Percentiles rank a stretch among this genome's conserved stretches.
phyloP scores from a whole-genome alignment of 2,888 invertebrate species.

The Leptodirus hochenwartii region DNA sequence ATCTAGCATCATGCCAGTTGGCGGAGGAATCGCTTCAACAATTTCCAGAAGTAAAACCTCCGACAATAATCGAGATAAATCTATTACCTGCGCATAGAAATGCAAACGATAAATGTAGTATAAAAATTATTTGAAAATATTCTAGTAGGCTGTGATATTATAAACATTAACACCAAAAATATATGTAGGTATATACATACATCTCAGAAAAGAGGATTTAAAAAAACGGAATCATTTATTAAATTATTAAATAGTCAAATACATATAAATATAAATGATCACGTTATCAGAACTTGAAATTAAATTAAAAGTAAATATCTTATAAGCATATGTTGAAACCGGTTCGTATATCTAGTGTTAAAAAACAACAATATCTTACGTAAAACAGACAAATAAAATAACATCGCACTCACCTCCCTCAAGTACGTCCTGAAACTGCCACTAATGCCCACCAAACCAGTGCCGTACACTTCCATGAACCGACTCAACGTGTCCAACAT shows the following conservation, averaged over 20 bases:
- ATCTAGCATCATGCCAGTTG: constrained; percentile 22
- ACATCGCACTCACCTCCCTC: constrained; percentile 15
- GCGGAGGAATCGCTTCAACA: constrained; percentile 26
- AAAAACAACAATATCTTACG: too few relatives aligned
- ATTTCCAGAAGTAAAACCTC: constrained; percentile 30
- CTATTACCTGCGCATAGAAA: constrained; percentile 16
- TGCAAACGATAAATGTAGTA: not conserved
- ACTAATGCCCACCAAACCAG: constrained; percentile 11
- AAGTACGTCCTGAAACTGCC: constrained; percentile 17
- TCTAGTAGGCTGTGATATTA: too few relatives aligned
- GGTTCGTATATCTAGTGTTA: too few relatives aligned
- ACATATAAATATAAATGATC: too few relatives aligned
- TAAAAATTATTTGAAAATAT: not conserved
- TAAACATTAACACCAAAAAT: too few relatives aligned
- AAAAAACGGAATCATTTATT: too few relatives aligned
- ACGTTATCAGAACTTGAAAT: too few relatives aligned
- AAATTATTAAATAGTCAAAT: too few relatives aligned
- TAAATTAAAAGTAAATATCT: too few relatives aligned
- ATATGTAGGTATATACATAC: too few relatives aligned
- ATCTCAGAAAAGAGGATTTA: too few relatives aligned
- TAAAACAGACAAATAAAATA: not conserved
- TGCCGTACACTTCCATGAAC: constrained; percentile 22
- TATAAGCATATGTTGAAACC: too few relatives aligned
- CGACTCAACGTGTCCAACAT: constrained; percentile 30
- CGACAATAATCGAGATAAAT: constrained; percentile 29